A percentile compares a stretch with the other conserved stretches of the same genome.
phyloP scores from a whole-genome alignment of 2,888 invertebrate species.

The Sipha maydis region DNA sequence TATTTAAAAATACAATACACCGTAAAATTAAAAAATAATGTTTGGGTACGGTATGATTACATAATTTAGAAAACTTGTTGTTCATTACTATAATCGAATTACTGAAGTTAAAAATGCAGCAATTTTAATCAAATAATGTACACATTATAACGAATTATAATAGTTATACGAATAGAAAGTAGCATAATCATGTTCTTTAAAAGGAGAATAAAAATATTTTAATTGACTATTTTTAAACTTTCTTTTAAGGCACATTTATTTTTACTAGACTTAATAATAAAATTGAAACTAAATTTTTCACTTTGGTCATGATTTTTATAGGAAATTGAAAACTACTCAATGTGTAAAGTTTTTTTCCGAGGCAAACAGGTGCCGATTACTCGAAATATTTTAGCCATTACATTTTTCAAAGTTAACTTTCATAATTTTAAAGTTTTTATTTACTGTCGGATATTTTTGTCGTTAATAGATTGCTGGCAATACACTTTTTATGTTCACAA shows the following conservation, averaged over 20 bases:
- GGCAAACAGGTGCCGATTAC: neutral
- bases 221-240: neutral
- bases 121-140: no score
- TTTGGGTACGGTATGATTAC: no score
- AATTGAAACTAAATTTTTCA: neutral
- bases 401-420: slow-evolving; percentile 21
- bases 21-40: no score
- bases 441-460: neutral
- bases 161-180: no score
- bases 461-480: neutral
- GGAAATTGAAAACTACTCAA: slow-evolving; percentile 11
- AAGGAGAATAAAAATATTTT: neutral
- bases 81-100: no score
- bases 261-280: neutral
- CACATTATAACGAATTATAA: no score
- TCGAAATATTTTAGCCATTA: neutral
- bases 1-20: no score
- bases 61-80: no score
- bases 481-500: neutral
- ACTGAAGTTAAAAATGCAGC: no score
- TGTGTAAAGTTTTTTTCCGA: slow-evolving; percentile 13
- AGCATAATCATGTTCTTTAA: no score
- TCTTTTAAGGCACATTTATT: neutral
- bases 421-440: slow-evolving; percentile 17
- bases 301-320: neutral